Evolutionary conservation across 2,113 vertebrate species (phyloP), one percentile per base, ranked within the genome.

Genomic region (Ameiurus melas): DNA sequence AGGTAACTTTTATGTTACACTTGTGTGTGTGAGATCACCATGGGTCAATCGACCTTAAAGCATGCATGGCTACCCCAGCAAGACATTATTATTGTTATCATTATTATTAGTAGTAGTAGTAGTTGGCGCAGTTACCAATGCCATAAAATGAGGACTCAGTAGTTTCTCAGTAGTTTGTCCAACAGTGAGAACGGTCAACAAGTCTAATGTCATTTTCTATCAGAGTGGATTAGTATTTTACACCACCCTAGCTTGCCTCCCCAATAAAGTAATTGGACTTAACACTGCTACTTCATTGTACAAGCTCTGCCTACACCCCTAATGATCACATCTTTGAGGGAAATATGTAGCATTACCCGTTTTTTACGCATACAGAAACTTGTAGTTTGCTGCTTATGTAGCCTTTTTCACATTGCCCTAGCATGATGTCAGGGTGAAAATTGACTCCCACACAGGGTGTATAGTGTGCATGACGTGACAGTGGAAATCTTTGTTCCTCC

Each of bases 381-480:
- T 78, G 43, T 16, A 77, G 75, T 43, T 78, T 51, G 75, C 2
- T 75, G 68, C 78, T 53, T 30, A 33, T 6, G 6, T 70, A 75
- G 20, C 53, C 13, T 17, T 64, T 66, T 53, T 16, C 30, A 73
- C 51, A 33, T 87, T 87, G 58, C 77, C 73, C 1, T 17, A 57
- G 43, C 13, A 64, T 91, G 91, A 93, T 47, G 85, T 80, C 27
- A 92, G 66, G 70, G 22, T 82, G 89, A 93, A 93, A 92, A 39
- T 2, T 1, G 47, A 19, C 39, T 36, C 77, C 13, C 25, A 13
- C 78, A 36, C 58, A n/a, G 16, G 22, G 55, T 51, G 47, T 51
- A 9, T 10, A 53, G 47, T n/a, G 75, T n/a, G 57, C 33, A 88
- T 30, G 66, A 43, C 43, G 51, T 87, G 86, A 88, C 91, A 89